phyloP scores from a whole-genome alignment of 2,113 vertebrate genomes.

The Pelecanus crispus region DNA sequence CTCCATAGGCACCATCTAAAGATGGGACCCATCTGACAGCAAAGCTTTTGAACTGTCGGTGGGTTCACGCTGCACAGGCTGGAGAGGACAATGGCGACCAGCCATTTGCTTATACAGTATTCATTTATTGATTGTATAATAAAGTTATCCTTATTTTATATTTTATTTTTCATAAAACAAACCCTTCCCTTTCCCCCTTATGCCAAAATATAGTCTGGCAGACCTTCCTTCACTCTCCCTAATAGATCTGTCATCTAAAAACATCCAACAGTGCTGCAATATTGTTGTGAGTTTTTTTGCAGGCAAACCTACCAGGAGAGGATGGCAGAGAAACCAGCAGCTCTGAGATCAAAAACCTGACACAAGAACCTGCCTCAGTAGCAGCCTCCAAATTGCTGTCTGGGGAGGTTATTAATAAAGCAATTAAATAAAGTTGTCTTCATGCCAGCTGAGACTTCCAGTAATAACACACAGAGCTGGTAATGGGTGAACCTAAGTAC shows the following conservation, averaged over 20 bases:
- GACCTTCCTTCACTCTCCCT: slow-evolving; percentile 32
- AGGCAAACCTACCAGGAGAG: neutral
- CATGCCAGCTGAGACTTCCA: neutral
- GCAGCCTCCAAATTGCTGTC: neutral
- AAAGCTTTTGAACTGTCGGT: neutral
- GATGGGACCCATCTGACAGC: rapidly evolving
- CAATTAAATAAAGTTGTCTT: neutral
- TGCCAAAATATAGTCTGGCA: slow-evolving; percentile 32
- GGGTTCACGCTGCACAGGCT: rapidly evolving
- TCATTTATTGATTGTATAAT: neutral
- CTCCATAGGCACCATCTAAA: rapidly evolving
- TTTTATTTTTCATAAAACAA: slow-evolving; percentile 25
- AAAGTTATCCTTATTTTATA: neutral
- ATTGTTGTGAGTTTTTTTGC: neutral
- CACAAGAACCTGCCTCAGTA: neutral
- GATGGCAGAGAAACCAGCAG: neutral
- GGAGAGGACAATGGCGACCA: rapidly evolving
- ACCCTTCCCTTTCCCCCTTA: slow-evolving; percentile 14
- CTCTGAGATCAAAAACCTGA: slow-evolving; percentile 22
- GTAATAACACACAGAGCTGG: rapidly evolving
- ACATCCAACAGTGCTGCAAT: neutral
- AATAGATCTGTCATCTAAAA: slow-evolving; percentile 11
- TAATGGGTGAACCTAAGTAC: neutral
- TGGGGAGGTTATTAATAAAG: neutral
- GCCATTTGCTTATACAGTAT: neutral